phyloP scores from a whole-genome alignment of 92 coral and sea anemone species.

The Umimayanthus kanabou region DNA sequence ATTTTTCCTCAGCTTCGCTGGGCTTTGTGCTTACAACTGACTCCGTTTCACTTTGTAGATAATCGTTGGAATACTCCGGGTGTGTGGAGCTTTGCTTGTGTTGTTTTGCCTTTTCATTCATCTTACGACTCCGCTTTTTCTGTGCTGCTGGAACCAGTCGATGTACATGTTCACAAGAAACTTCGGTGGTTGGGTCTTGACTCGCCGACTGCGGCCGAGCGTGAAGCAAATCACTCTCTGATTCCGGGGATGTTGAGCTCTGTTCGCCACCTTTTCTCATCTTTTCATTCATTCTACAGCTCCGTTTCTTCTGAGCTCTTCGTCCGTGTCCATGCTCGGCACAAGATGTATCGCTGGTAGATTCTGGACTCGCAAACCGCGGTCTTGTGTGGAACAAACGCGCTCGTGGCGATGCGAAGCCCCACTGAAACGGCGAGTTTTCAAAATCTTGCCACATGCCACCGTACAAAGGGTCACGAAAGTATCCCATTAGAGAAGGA shows the following conservation, averaged over 20 bases:
- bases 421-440: background rate
- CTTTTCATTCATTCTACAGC: background rate
- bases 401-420: slow-evolving; percentile 3
- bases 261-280: background rate
- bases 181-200: background rate
- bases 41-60: background rate
- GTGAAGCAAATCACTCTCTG: background rate
- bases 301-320: background rate
- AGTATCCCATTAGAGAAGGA: background rate
- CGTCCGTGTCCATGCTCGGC: background rate
- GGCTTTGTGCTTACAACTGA: background rate
- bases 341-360: background rate
- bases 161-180: background rate
- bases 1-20: background rate
- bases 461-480: slow-evolving; percentile 10
- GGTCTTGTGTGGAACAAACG: too few species aligned
- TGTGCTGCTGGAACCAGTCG: background rate
- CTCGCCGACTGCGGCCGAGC: too few species aligned
- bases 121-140: background rate
- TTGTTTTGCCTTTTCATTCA: background rate
- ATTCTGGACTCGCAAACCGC: too few species aligned
- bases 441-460: slow-evolving; percentile 19
- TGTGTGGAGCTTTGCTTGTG: background rate
- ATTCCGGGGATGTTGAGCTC: background rate
- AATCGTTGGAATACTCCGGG: background rate